Conservation (phyloP, 23 tunicate species). For the Ciona savignyi region DNA sequence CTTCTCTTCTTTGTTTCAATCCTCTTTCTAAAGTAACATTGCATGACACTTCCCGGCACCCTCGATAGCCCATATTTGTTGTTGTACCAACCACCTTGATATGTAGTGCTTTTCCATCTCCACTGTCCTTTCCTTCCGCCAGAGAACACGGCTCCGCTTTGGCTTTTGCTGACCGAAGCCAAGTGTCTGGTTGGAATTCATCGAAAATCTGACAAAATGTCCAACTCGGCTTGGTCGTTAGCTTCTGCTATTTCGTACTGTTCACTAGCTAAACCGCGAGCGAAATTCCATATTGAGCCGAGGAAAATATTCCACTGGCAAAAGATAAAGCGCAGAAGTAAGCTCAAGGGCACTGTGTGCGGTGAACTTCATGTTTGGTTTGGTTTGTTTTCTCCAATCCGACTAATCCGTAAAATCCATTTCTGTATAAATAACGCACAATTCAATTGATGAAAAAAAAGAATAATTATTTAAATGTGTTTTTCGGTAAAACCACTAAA, state of each 20-base stretch:
- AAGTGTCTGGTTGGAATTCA: conserved; percentile 63
- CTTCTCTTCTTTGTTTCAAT: background rate
- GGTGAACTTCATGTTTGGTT: background rate
- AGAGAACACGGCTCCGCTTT: conserved; percentile 26
- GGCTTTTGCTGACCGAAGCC: conserved; percentile 63
- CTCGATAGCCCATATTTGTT: too few species aligned
- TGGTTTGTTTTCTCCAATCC: background rate
- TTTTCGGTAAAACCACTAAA: too few species aligned
- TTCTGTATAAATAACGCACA: too few species aligned
- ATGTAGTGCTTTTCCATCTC: background rate
- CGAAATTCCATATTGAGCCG: conserved; percentile 23
- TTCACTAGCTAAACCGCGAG: background rate
- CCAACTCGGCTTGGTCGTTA: conserved; percentile 59
- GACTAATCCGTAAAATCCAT: background rate
- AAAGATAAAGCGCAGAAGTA: conserved; percentile 32
- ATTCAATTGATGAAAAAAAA: too few species aligned
- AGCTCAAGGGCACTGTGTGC: conserved; percentile 4
- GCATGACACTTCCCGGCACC: too few species aligned
- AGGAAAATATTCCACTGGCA: conserved; percentile 26
- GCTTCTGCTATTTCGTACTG: conserved; percentile 10
- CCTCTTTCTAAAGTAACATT: too few species aligned
- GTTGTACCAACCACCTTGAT: background rate
- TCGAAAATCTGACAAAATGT: conserved; percentile 41
- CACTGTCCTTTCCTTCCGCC: background rate
- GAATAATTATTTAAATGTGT: too few species aligned